Conservation (phyloP, 2,113 vertebrate species). For the Rana temporaria region DNA sequence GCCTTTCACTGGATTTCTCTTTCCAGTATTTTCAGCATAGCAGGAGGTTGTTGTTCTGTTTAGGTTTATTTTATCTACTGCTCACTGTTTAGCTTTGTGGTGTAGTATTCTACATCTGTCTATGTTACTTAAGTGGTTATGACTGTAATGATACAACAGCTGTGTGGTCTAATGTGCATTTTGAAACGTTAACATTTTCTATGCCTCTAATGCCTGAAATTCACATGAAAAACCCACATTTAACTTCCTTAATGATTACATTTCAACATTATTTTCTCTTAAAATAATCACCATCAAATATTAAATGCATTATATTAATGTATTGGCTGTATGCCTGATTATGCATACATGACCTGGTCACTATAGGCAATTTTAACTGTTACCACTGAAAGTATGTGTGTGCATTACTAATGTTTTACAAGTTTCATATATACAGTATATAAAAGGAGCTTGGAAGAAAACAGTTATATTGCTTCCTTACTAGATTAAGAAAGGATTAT, state of each 20-base stretch:
- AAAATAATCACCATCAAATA: no score
- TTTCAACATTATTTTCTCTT: no score
- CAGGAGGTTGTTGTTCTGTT: slow-evolving; percentile 52
- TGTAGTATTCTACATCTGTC: slow-evolving; percentile 26
- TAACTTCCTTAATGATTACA: not conserved
- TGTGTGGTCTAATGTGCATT: slow-evolving; percentile 5
- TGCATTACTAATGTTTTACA: no score
- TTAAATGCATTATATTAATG: no score
- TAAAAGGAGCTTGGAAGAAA: no score
- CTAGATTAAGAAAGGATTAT: no score
- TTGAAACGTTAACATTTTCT: slow-evolving; percentile 1
- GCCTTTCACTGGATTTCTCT: slow-evolving; percentile 41
- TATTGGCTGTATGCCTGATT: no score
- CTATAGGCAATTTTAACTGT: no score
- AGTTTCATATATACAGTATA: no score
- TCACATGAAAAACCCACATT: not conserved
- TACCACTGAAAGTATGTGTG: no score
- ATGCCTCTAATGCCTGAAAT: not conserved
- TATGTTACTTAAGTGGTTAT: slow-evolving; percentile 36
- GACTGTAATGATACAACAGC: slow-evolving; percentile 19
- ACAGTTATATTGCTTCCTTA: no score
- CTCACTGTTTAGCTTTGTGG: slow-evolving; percentile 37
- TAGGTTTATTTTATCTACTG: slow-evolving; percentile 50
- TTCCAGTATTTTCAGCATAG: slow-evolving; percentile 14
- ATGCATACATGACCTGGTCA: no score